phyloP scores from a whole-genome alignment of 2,797 vertebrate species.

The Chaunax sp. region DNA sequence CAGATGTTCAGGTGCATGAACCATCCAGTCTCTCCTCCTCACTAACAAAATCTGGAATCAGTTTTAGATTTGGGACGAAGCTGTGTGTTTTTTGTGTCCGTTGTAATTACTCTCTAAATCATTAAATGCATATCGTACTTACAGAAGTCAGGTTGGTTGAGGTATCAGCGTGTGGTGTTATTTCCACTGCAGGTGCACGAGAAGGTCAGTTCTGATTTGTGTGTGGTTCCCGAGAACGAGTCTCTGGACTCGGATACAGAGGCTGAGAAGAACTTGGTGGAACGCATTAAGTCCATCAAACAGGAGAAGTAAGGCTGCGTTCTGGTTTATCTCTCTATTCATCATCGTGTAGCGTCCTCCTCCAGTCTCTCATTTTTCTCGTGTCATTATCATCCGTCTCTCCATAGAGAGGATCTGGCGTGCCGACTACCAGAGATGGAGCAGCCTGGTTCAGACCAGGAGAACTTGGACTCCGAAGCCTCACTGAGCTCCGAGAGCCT shows the following conservation, averaged over 20 bases:
- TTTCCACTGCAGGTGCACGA: constrained; percentile 76
- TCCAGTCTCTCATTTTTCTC: neutral
- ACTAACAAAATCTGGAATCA: constrained; percentile 65
- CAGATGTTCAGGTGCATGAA: constrained; percentile 68
- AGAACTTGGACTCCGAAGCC: constrained; percentile 94
- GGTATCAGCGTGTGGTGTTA: constrained; percentile 19
- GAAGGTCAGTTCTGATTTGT: constrained; percentile 79
- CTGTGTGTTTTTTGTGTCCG: neutral
- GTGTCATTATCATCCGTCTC: neutral
- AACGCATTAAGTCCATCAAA: constrained; percentile 95
- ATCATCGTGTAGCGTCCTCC: rapidly evolving
- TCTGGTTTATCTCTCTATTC: neutral
- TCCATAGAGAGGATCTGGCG: constrained; percentile 92
- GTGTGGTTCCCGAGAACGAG: constrained; percentile 86
- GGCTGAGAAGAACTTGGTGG: constrained; percentile 89
- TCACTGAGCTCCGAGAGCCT: constrained; percentile 97
- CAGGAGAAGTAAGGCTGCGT: constrained; percentile 91
- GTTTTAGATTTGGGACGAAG: constrained; percentile 46
- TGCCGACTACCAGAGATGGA: constrained; percentile 95
- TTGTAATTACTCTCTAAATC: neutral
- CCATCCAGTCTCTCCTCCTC: constrained; percentile 41
- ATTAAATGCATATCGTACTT: neutral
- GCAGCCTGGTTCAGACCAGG: constrained; percentile 94
- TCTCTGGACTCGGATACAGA: constrained; percentile 85
- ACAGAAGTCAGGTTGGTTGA: neutral